Percentiles rank a stretch among this genome's conserved stretches.
Conservation (phyloP, 2,888 invertebrate species). For the Plebejus melissa region DNA sequence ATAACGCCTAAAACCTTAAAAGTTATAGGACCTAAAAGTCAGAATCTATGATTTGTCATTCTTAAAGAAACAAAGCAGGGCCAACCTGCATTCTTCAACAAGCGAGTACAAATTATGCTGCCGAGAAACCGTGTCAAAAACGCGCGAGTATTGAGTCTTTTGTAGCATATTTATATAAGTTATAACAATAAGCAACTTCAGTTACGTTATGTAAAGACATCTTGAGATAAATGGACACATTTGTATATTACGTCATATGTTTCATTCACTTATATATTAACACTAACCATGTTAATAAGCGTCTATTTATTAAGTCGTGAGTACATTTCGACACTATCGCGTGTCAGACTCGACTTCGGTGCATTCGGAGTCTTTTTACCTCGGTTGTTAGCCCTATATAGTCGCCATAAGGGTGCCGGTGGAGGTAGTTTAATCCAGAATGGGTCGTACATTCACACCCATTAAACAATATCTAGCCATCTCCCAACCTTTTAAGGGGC, state of each 20-base stretch:
- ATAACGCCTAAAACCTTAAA: too few relatives aligned
- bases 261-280: constrained; percentile 58
- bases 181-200: constrained; percentile 1
- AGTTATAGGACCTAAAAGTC: too few relatives aligned
- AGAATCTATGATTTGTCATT: too few relatives aligned
- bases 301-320: constrained; percentile 70
- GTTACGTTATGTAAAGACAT: constrained; percentile 19
- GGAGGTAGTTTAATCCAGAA: constrained; percentile 47
- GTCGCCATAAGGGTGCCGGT: neutral
- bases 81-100: neutral
- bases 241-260: constrained; percentile 37
- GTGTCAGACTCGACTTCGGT: constrained; percentile 58
- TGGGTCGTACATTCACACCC: constrained; percentile 70
- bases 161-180: constrained; percentile 7
- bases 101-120: constrained; percentile 2
- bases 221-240: constrained; percentile 22
- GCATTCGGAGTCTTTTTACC: neutral
- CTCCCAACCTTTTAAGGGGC: constrained; percentile 56
- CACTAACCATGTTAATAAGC: constrained; percentile 61
- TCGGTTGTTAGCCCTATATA: neutral
- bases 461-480: constrained; percentile 70
- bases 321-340: constrained; percentile 67
- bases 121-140: neutral
- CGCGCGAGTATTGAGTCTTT: neutral
- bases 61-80: neutral